Evolutionary conservation across 1,140 invertebrate species (phyloP), one percentile per base, ranked within the genome.

Genomic region (Aethina tumida): DNA sequence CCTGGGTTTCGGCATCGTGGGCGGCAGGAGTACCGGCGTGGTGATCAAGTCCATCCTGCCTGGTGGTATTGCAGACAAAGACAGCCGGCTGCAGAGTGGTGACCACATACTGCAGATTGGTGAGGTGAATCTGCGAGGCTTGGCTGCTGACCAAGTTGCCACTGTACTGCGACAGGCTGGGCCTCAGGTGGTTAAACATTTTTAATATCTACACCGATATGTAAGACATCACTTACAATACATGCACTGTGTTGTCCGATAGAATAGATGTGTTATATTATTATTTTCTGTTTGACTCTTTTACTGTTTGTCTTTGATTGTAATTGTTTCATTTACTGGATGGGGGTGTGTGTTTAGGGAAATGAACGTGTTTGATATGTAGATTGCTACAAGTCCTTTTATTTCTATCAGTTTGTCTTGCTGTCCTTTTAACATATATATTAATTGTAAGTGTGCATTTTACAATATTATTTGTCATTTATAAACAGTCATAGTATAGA

Each of bases 81-180:
- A 95, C 66, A 82, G 79, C 4, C 70, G 89, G 5, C 67, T 97
- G 35, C 84, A 86, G 59, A 82, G 86, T 61, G 91, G 90, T 8
- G 92, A 97, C 65, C 91, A 96, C 65, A 82, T 97, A 32, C 70
- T 97, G 32, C 90, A 95, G 68, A 93, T 96, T 44, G 87, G 89
- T 5, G 86, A 91, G 46, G 86, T 95, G 29, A 91, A 89, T 64
- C 72, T 95, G 36, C 75, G 88, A 27, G 87, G 91, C 3, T 87
- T 94, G 72, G 84, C 82, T 24, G 90, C 85, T 13, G 92, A 96
- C 57, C 91, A 93, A 60, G 92, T 96, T 41, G 92, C 91, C 21
- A 74, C 84, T 29, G 88, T 97, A 35, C 70, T 96, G 44, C 73
- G 92, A 17, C 88, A 93, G 67, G 77, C 85, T 42, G 90, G 89